A percentile compares a stretch with the other conserved stretches of the same genome.
Evolutionary conservation across 2,888 invertebrate species (phyloP).

Genomic region (Aporophyla nigra): DNA sequence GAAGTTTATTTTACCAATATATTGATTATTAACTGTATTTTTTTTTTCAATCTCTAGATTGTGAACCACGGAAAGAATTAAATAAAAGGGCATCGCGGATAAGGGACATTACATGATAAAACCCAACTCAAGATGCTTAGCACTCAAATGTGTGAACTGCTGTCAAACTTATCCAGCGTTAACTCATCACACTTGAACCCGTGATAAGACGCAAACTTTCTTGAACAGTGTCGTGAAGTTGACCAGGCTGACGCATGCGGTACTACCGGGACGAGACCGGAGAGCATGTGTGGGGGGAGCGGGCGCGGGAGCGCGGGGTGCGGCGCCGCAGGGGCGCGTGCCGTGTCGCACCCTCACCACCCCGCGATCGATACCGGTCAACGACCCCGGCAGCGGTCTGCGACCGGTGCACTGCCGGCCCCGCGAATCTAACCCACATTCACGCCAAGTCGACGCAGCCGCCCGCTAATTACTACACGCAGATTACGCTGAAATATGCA

Average conservation of each 20-base stretch:
- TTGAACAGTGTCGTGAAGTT: slow-evolving; percentile 69
- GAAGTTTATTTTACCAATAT: slow-evolving; percentile 56
- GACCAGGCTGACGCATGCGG: slow-evolving; percentile 89
- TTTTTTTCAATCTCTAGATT: neutral
- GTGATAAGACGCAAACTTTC: slow-evolving; percentile 61
- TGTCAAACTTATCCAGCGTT: slow-evolving; percentile 27
- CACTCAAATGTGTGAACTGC: slow-evolving; percentile 21
- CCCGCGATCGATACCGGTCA: slow-evolving; percentile 89
- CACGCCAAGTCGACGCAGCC: slow-evolving; percentile 51
- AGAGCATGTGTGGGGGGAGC: slow-evolving; percentile 69
- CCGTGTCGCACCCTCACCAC: slow-evolving; percentile 76
- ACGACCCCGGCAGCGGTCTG: slow-evolving; percentile 86
- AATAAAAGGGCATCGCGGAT: neutral
- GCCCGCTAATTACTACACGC: slow-evolving; percentile 84
- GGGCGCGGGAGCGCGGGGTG: slow-evolving; percentile 68
- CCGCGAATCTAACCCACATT: slow-evolving; percentile 86
- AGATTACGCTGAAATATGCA: slow-evolving; percentile 82
- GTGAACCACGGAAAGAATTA: neutral
- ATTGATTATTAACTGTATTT: neutral
- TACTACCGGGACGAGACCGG: slow-evolving; percentile 78
- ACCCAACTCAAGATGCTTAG: neutral
- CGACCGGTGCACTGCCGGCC: slow-evolving; percentile 86
- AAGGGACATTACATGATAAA: neutral
- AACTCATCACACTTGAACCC: slow-evolving; percentile 42
- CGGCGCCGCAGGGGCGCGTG: slow-evolving; percentile 83